Evolutionary conservation across 2,888 invertebrate species (phyloP).

Genomic region (Chymomyza procnemis): DNA sequence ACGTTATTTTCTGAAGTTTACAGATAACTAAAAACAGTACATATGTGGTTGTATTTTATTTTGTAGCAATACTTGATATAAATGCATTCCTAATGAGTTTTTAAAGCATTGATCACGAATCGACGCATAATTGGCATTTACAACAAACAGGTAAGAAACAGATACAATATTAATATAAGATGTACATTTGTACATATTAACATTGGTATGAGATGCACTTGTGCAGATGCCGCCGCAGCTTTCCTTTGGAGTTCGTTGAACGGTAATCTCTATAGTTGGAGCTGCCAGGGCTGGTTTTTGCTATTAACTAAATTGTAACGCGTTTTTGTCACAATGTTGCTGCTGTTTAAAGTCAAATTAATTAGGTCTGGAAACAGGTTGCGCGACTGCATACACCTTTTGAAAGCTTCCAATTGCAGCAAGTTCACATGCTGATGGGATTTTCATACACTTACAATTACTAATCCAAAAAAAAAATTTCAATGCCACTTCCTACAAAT

Average conservation of each 20-base stretch:
- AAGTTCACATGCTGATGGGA: not conserved
- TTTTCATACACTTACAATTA: not conserved
- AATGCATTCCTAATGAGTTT: not conserved
- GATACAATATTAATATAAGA: not conserved
- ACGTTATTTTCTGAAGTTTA: too few species aligned
- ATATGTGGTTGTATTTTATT: too few species aligned
- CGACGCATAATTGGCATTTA: not conserved
- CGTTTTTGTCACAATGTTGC: not conserved
- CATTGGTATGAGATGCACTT: not conserved
- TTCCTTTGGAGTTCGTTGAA: not conserved
- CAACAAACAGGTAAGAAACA: not conserved
- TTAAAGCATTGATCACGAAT: not conserved
- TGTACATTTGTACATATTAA: not conserved
- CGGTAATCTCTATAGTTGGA: not conserved
- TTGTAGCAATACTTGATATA: not conserved
- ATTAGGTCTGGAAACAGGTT: not conserved
- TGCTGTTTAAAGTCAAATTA: not conserved
- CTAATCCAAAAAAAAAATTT: slow-evolving; percentile 26
- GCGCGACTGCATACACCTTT: not conserved
- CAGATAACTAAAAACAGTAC: too few species aligned
- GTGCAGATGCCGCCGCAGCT: not conserved
- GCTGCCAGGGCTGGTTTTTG: not conserved
- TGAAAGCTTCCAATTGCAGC: not conserved
- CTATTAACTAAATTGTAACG: not conserved
- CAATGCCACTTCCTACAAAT: slow-evolving; percentile 48